phyloP scores from a whole-genome alignment of 2,797 vertebrate species.

The Glyptemys insculpta region DNA sequence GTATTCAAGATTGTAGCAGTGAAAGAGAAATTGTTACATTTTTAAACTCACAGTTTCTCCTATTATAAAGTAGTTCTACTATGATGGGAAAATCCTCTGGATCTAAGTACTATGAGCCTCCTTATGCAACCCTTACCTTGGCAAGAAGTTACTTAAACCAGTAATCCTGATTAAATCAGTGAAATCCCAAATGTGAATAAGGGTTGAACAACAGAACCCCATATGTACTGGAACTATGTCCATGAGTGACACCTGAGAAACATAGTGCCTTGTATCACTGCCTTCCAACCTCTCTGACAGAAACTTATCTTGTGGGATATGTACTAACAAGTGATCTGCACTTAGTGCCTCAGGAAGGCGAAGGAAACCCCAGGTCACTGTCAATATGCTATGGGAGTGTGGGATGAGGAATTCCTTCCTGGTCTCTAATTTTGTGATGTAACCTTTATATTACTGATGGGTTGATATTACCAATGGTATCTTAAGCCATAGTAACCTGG shows the following conservation, averaged over 20 bases:
- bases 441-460: too few relatives aligned
- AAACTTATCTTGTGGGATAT: neutral
- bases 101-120: neutral
- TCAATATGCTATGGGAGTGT: neutral
- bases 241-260: neutral
- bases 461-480: too few relatives aligned
- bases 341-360: neutral
- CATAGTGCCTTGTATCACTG: rapidly evolving
- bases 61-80: neutral
- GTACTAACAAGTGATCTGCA: neutral
- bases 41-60: too few relatives aligned
- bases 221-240: rapidly evolving
- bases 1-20: neutral
- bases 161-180: neutral
- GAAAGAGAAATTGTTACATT: neutral
- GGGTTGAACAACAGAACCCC: neutral
- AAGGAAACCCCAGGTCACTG: neutral
- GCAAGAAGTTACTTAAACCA: neutral
- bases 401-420: neutral
- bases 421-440: neutral
- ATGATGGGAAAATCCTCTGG: neutral
- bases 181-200: neutral
- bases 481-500: too few relatives aligned
- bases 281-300: neutral
- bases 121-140: neutral